phyloP scores from a whole-genome alignment of 2,888 invertebrate genomes.

The Tenodera sinensis region DNA sequence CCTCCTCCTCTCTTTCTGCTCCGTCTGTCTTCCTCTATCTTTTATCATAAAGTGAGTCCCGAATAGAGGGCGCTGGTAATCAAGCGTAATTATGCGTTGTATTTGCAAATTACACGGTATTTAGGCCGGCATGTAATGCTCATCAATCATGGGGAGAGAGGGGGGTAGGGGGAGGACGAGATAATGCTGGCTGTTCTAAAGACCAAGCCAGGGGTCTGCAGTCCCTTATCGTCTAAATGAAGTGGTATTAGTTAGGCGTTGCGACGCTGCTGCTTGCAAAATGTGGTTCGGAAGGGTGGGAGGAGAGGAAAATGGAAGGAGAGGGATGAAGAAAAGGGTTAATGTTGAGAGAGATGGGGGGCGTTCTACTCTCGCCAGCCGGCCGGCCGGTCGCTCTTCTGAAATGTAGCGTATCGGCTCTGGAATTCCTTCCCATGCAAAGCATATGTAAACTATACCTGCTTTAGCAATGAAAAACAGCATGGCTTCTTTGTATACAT shows the following conservation, averaged over 20 bases:
- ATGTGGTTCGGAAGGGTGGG: conserved; percentile 24
- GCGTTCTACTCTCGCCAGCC: too few species aligned
- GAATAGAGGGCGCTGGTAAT: conserved; percentile 30
- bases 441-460: too few species aligned
- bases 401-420: not conserved
- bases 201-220: conserved; percentile 12
- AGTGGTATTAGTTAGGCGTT: conserved; percentile 33
- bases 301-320: conserved; percentile 11
- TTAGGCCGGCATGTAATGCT: conserved; percentile 47
- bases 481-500: too few species aligned
- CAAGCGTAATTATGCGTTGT: conserved; percentile 59
- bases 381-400: not conserved
- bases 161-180: conserved; percentile 11
- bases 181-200: conserved; percentile 24
- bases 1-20: not conserved
- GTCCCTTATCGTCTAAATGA: conserved; percentile 35
- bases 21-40: conserved; percentile 14
- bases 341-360: not conserved
- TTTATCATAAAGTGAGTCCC: conserved; percentile 27
- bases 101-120: conserved; percentile 74
- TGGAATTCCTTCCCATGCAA: not conserved
- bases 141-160: conserved; percentile 32
- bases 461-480: too few species aligned
- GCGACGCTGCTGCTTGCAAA: conserved; percentile 25
- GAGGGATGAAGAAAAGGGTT: not conserved